Base-by-base conservation (phyloP, 2,797 vertebrate species). In the Fratercula arctica region DNA sequence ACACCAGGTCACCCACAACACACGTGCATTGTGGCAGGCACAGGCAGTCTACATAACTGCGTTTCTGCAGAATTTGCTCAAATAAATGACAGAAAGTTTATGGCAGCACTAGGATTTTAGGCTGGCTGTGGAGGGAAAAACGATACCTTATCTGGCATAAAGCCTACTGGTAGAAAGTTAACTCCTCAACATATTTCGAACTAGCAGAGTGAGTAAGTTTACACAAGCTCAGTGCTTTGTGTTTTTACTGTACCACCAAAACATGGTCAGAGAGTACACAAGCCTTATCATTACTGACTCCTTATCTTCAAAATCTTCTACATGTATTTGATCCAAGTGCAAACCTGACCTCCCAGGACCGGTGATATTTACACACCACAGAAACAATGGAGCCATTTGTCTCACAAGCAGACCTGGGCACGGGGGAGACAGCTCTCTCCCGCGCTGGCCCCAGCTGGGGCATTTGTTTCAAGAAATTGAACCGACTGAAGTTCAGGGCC, bases 351-450 rank as follows among this genome's bases (percentile, higher is more conserved):
- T 92, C 87, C 86, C 95, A 89, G 85, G 95, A 68, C 82, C 0
- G 3, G 60, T 39, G 87, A 39, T 95, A 70, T 94, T 95, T 94
- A 70, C 89, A 74, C 87, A 83, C 73, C 70, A 20, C 41, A 43
- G 68, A 57, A 96, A 94, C 96, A 96, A 96, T 82, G 83, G 87
- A 50, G 80, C 67, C 89, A 76, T 90, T 95, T 94, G 91, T 95
- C 80, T 96, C 50, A 14, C 45, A 23, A 51, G 89, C 67, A 51
- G 77, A 54, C 20, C 69, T 14, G 83, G 89, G 83, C 2, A 1
- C 63, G 41, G 73, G 43, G 76, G 57, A 72, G 79, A 66, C 73
- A 64, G 87, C 74, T 81, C 51, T 74, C 82, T 66, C 89, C 67
- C 66, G 54, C 2, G 1, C 66, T 73, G 89, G 76, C 93, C 84